Percentiles rank a stretch among this genome's conserved stretches.
Conservation (phyloP, 2,113 vertebrate species). For the Antechinus stuartii region DNA sequence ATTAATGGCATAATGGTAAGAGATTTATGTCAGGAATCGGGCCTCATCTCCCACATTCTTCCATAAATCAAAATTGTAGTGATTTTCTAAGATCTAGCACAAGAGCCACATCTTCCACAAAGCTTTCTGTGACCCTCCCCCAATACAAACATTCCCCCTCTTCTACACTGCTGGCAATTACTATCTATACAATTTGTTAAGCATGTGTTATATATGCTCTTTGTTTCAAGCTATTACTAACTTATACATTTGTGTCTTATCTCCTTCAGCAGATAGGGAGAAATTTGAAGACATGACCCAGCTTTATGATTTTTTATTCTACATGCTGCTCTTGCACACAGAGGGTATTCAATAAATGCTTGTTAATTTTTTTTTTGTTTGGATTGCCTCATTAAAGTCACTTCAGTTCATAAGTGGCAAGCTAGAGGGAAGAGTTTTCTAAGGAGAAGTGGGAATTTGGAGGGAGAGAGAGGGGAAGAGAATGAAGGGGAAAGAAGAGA, state of each 20-base stretch:
- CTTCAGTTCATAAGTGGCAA: background rate
- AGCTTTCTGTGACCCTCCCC: background rate
- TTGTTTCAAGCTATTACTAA: background rate
- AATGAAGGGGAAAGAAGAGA: background rate
- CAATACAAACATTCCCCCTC: background rate
- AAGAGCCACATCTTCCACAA: background rate
- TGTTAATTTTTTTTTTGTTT: background rate
- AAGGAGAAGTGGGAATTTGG: background rate
- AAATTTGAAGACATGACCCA: background rate
- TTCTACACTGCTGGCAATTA: background rate
- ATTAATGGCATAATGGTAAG: background rate
- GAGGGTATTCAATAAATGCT: background rate
- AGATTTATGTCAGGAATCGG: background rate
- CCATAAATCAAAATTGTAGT: background rate
- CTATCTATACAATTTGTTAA: background rate
- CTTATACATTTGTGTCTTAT: background rate
- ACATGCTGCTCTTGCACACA: too few species aligned
- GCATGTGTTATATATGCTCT: background rate
- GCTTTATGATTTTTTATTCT: too few species aligned
- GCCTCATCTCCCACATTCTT: background rate
- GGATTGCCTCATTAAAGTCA: background rate
- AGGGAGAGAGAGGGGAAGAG: background rate
- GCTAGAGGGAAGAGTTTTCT: background rate
- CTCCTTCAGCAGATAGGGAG: background rate
- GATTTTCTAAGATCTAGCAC: background rate